Base-by-base conservation (phyloP, 2,113 vertebrate species). In the Corynorhinus townsendii region DNA sequence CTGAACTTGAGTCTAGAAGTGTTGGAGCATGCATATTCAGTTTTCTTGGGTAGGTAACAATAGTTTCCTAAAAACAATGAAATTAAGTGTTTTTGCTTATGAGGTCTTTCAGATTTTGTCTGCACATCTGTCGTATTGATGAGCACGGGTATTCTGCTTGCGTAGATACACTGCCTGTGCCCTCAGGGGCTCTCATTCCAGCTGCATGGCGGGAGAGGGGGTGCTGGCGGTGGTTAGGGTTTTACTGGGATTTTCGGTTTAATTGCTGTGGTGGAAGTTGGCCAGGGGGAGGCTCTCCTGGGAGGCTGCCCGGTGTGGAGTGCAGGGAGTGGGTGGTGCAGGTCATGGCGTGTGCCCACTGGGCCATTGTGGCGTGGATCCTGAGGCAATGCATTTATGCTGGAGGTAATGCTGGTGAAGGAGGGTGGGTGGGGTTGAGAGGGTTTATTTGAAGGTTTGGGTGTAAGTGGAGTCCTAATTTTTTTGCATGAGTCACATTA, bases 381-480 rank as follows among this genome's bases (percentile, higher is more conserved):
- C 22, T 43, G 22, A 45, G 52, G 40, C 17, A 15, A 2, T 14
- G 30, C 1, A 1, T 64, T 62, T 76, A 3, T 68, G 49, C 47
- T 49, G 17, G 30, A 52, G 84, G 35, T 17, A 10, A 2, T 87
- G 77, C 28, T 86, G 64, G 62, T 90, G 24, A 47, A 52, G 68
- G 59, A 22, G 38, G 54, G 68, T 43, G 38, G 69, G 10, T 54
- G 45, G n/a, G 49, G 77, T 33, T 20, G 71, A 90, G 43, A 15
- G 35, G 56, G 40, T 92, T 94, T 64, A 84, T 59, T 77, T 76
- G 72, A 90, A 77, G 45, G 64, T 84, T 52, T 96, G n/a, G n/a
- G 52, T 49, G 2, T 64, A 68, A 81, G 59, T 79, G 77, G 54
- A 22, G 75, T 49, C 54, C 79, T 56, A 16, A 35, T 30, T 40